Evolutionary conservation across 1,140 invertebrate species (phyloP).

Genomic region (Kradibia gibbosae): DNA sequence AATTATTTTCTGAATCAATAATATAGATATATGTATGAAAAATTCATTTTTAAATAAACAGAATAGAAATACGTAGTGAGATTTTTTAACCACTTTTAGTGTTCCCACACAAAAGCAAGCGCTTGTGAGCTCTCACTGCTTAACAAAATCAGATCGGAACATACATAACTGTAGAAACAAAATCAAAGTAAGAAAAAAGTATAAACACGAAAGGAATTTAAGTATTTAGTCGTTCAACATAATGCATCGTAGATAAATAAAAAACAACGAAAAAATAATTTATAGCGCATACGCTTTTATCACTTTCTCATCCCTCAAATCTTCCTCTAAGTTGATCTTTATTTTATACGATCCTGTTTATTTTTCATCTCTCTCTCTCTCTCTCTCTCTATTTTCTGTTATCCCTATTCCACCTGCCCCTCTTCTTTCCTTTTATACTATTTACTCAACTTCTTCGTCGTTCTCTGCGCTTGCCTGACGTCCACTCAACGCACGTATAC

Average conservation of each 20-base stretch:
- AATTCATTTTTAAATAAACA: slow-evolving; percentile 3
- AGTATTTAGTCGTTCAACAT: slow-evolving; percentile 32
- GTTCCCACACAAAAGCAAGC: slow-evolving; percentile 12
- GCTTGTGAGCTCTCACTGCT: slow-evolving; percentile 15
- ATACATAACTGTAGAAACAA: slow-evolving; percentile 8
- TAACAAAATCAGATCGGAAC: slow-evolving; percentile 33
- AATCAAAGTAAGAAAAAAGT: slow-evolving; percentile 56
- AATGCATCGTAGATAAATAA: slow-evolving; percentile 10
- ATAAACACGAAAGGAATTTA: slow-evolving; percentile 32
- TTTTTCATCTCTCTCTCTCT: neutral
- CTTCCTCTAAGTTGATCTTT: too few relatives aligned
- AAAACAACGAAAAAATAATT: slow-evolving; percentile 42
- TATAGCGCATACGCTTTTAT: slow-evolving; percentile 60
- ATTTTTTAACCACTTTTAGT: neutral
- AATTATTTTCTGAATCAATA: too few relatives aligned
- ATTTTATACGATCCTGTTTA: too few relatives aligned
- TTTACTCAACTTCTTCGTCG: slow-evolving; percentile 32
- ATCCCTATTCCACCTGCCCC: neutral
- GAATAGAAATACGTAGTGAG: neutral
- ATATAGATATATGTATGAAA: too few relatives aligned
- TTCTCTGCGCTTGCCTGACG: neutral
- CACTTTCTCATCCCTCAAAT: neutral
- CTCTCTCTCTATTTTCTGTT: slow-evolving; percentile 6
- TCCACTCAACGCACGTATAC: slow-evolving; percentile 18
- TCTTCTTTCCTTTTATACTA: slow-evolving; percentile 28